phyloP scores from a whole-genome alignment of 2,888 invertebrate species.

The Parasteatoda lunata region DNA sequence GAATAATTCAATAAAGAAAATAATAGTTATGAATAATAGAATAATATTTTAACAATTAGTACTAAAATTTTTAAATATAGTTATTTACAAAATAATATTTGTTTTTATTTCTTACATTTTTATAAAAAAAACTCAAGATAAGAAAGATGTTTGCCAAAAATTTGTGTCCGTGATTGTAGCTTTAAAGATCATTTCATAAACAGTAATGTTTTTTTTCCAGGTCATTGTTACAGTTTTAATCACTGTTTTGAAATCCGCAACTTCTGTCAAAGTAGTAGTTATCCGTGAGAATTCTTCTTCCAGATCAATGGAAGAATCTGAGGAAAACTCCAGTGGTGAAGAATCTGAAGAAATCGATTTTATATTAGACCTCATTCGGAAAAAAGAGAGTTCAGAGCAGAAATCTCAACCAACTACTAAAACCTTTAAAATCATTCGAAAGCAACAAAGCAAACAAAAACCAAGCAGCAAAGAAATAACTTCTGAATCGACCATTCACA shows the following conservation, averaged over 20 bases:
- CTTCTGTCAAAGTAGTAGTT: constrained; percentile 38
- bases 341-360: constrained; percentile 59
- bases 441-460: neutral
- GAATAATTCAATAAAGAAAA: too few relatives aligned
- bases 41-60: too few relatives aligned
- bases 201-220: constrained; percentile 6
- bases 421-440: neutral
- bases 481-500: constrained; percentile 9
- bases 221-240: neutral
- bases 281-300: constrained; percentile 27
- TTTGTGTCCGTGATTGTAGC: too few relatives aligned
- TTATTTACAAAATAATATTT: too few relatives aligned
- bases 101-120: too few relatives aligned
- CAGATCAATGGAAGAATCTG: constrained; percentile 32
- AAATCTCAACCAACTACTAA: neutral
- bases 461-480: neutral
- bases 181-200: too few relatives aligned
- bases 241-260: neutral
- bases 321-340: constrained; percentile 4
- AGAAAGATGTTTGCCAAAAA: too few relatives aligned
- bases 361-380: constrained; percentile 37
- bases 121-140: too few relatives aligned
- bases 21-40: too few relatives aligned
- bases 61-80: too few relatives aligned
- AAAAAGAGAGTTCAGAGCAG: constrained; percentile 14